phyloP scores from a whole-genome alignment of 2,797 vertebrate species.

The Chromobotia macracanthus region DNA sequence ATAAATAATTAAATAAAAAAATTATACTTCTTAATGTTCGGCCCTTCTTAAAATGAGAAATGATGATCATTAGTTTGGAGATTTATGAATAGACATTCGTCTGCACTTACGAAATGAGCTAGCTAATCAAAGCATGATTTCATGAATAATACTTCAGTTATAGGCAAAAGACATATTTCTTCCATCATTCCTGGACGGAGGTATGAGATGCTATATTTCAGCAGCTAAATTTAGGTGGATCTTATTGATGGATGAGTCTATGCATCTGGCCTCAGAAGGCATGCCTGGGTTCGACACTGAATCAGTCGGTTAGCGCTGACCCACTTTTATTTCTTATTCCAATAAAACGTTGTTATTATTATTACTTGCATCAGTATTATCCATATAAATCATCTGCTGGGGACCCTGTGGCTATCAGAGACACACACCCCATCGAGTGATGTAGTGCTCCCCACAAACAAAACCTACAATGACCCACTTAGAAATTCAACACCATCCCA shows the following conservation, averaged over 20 bases:
- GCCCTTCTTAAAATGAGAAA: neutral
- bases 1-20: neutral
- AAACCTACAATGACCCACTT: slow-evolving; percentile 61
- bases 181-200: slow-evolving; percentile 41
- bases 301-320: slow-evolving; percentile 60
- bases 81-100: slow-evolving; percentile 6
- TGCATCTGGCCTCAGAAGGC: slow-evolving; percentile 57
- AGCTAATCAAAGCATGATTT: slow-evolving; percentile 36
- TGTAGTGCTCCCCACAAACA: slow-evolving; percentile 56
- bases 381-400: slow-evolving; percentile 59
- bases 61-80: neutral
- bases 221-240: slow-evolving; percentile 54
- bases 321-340: slow-evolving; percentile 63
- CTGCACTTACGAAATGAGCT: slow-evolving; percentile 11
- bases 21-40: neutral
- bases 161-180: slow-evolving; percentile 26
- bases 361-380: slow-evolving; percentile 62
- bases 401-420: slow-evolving; percentile 56
- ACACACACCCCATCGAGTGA: slow-evolving; percentile 55
- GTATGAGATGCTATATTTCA: slow-evolving; percentile 53
- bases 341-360: slow-evolving; percentile 64
- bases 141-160: slow-evolving; percentile 46
- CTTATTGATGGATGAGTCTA: slow-evolving; percentile 62
- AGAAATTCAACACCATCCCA: slow-evolving; percentile 47
- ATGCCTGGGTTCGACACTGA: slow-evolving; percentile 56